phyloP scores from a whole-genome alignment of 2,888 invertebrate genomes.

The Scaptomyza cyrtandrae region DNA sequence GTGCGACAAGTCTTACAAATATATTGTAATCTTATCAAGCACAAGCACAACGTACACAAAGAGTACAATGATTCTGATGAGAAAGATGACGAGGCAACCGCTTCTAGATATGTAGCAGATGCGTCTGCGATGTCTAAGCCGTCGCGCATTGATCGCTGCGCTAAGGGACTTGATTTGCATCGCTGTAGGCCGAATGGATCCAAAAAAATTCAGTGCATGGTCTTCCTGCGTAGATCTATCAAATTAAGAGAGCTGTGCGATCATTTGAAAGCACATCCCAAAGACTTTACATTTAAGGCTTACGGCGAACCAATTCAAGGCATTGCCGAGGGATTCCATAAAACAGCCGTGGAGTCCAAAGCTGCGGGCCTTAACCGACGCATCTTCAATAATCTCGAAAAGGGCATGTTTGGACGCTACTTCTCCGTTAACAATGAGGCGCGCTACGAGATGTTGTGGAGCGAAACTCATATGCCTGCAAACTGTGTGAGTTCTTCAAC shows the following conservation, averaged over 20 bases:
- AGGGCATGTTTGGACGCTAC: constrained; percentile 72
- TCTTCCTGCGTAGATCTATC: constrained; percentile 82
- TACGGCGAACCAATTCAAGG: constrained; percentile 66
- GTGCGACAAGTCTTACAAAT: constrained; percentile 63
- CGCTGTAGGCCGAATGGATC: constrained; percentile 81
- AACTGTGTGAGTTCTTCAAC: constrained; percentile 65
- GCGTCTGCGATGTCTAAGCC: constrained; percentile 36
- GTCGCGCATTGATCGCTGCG: constrained; percentile 60
- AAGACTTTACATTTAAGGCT: constrained; percentile 64
- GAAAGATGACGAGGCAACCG: constrained; percentile 36
- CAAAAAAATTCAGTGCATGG: constrained; percentile 83
- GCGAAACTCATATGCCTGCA: constrained; percentile 72
- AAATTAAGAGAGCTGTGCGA: constrained; percentile 78
- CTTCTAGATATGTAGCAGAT: constrained; percentile 32
- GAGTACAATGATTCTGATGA: constrained; percentile 46
- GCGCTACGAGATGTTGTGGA: constrained; percentile 78
- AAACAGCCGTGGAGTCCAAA: constrained; percentile 69
- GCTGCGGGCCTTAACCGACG: constrained; percentile 59
- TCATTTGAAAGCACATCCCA: constrained; percentile 74
- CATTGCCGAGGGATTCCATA: constrained; percentile 76
- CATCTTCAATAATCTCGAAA: constrained; percentile 68
- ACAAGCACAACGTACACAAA: constrained; percentile 54
- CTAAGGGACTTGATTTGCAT: constrained; percentile 67
- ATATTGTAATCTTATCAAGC: constrained; percentile 66
- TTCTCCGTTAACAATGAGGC: constrained; percentile 83